Conservation (phyloP, 2,113 vertebrate genomes). For the Oxyruncus cristatus region DNA sequence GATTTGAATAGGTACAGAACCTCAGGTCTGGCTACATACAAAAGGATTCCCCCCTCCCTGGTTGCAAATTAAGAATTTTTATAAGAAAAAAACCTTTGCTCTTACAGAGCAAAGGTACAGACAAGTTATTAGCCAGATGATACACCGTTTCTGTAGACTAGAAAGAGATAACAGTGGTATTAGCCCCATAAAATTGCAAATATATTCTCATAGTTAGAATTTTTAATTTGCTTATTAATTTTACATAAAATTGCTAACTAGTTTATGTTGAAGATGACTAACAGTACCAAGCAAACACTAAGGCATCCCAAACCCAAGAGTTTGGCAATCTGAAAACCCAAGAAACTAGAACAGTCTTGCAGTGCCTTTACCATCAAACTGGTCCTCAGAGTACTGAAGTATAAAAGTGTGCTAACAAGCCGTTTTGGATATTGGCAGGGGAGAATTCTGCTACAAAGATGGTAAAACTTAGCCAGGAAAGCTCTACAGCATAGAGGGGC, state of each 20-base stretch:
- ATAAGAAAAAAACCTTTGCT: not conserved
- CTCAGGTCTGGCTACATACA: not conserved
- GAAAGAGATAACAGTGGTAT: not conserved
- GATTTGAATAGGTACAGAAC: not conserved
- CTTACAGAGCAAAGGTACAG: not conserved
- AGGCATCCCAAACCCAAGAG: not conserved
- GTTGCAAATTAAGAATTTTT: not conserved
- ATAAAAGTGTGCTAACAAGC: not conserved
- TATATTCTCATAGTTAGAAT: not conserved
- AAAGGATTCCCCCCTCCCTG: not conserved
- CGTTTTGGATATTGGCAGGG: not conserved
- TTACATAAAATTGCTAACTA: not conserved
- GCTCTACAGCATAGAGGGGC: not conserved
- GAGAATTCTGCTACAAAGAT: not conserved
- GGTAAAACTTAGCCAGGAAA: not conserved
- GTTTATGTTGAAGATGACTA: not conserved
- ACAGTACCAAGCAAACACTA: not conserved
- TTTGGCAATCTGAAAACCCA: not conserved
- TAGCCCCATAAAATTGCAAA: not conserved
- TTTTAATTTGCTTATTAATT: not conserved
- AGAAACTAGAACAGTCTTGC: not conserved
- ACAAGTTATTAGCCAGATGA: not conserved
- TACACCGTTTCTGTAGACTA: not conserved
- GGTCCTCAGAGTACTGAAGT: not conserved
- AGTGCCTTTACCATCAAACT: not conserved